A percentile compares a stretch with the other conserved stretches of the same genome.
Conservation (phyloP, 2,113 vertebrate species). For the Sprattus sprattus region DNA sequence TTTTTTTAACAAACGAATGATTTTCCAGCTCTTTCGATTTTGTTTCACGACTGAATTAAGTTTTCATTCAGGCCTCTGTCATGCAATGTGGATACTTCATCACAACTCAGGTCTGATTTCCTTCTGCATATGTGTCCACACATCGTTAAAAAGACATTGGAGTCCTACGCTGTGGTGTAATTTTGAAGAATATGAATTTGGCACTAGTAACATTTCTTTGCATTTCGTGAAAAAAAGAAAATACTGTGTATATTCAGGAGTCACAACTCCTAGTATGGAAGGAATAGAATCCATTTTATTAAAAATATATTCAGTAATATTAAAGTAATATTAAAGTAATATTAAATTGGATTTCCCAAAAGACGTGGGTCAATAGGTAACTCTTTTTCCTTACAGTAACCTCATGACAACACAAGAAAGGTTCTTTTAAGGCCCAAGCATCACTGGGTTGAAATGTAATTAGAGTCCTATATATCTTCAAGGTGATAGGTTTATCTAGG, state of each 20-base stretch:
- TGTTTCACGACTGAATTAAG: constrained; percentile 5
- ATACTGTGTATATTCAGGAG: not conserved
- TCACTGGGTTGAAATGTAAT: constrained; percentile 51
- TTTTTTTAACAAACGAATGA: not conserved
- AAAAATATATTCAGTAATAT: constrained; percentile 6
- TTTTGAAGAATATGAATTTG: not conserved
- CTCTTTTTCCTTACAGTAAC: constrained; percentile 25
- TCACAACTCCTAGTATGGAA: not conserved
- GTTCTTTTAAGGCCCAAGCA: constrained; percentile 34
- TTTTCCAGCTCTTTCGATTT: constrained; percentile 15
- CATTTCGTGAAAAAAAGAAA: not conserved
- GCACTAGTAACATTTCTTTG: not conserved
- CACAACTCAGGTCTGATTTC: not conserved
- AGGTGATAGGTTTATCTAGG: constrained; percentile 59
- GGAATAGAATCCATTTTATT: not conserved
- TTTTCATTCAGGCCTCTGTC: not conserved
- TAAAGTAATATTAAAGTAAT: not conserved
- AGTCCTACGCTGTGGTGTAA: not conserved
- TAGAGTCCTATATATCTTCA: constrained; percentile 56
- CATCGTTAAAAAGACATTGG: constrained; percentile 14
- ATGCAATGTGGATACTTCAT: not conserved
- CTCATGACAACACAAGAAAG: constrained; percentile 44
- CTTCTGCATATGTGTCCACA: constrained; percentile 6
- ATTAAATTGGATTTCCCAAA: not conserved
- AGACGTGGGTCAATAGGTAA: constrained; percentile 10